Evolutionary conservation across 2,113 vertebrate species (phyloP), one percentile per base, ranked within the genome.

Genomic region (Hiodon tergisus): DNA sequence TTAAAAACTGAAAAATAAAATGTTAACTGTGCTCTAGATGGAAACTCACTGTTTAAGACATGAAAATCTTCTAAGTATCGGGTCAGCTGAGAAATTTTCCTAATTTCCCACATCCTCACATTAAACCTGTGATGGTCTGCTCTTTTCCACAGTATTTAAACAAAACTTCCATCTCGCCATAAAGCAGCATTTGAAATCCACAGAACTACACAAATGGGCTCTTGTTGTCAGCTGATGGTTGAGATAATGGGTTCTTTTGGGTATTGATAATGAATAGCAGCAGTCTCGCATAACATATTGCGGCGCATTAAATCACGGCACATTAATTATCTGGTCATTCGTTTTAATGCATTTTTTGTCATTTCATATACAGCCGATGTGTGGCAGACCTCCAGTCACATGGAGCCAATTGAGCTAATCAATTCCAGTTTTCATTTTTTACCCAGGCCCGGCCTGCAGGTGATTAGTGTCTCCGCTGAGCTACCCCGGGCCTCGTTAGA

Each of bases 151-250:
- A 80, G 78, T 80, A 80, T 62, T 48, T 63, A 73, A 63, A 67
- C 16, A 55, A 76, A 72, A 77, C 73, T 81, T 76, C 77, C 86
- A 86, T 87, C 82, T 85, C 3, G 69, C 58, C 60, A 61, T 58
- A 62, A 67, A 31, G 76, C n/a, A 8, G 16, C 7, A 31, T n/a
- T 62, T 54, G 16, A 84, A 86, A 88, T 83, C 82, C 86, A 85
- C 76, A 85, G 87, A 78, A 82, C 71, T 71, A 77, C 81, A 87
- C 87, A 88, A 86, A 86, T 73, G 83, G 69, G 55, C 72, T 79
- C 85, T 88, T 87, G 85, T 86, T 86, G 82, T 87, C 82, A 85
- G 81, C 85, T 86, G 86, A 87, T 87, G 83, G 78, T 76, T 78
- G 78, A 73, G 75, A 78, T 77, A 76, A 46, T 51, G 48, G 54